Evolutionary conservation across 1,140 invertebrate genomes (phyloP), one percentile per base, ranked within the genome.

Genomic region (Neotoxoptera formosana): DNA sequence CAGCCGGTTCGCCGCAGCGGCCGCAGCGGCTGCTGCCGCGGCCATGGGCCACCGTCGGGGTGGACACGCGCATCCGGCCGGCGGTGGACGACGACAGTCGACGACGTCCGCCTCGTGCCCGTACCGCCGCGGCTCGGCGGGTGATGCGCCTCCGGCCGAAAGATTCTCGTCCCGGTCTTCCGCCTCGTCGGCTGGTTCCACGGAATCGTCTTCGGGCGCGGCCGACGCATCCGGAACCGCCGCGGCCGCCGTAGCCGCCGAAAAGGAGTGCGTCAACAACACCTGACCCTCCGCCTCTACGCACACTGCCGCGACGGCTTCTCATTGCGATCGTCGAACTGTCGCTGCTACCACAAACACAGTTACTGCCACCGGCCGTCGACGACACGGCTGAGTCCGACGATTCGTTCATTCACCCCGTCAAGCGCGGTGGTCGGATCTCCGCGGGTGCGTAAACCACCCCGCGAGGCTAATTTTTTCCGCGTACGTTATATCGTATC

Each of bases 1-100:
- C 36, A 94, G 76, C 14, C 51, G 95, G 93, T 67, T 95, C 93
- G 84, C 0, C 20, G 53, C 84, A 25, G 48, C 90, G 30, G 48
- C 90, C 23, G 81, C 47, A 53, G 83, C 81, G 6, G 41, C 94
- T 41, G 60, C 56, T 21, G 88, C 48, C 86, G 90, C n/a, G 25
- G 76, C 47, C 89, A 81, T 53, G 67, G 83, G 47, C 30, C 51
- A 87, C 7, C 83, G 76, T 17, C 47, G 84, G n/a, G 17, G 25
- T 45, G 47, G 36, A n/a, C 25, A 11, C 93, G 81, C 14, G 20
- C 81, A 51, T n/a, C 8, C 48, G 86, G 14, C 86, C 45, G 60
- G 60, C 90, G 25, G 60, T 84, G 25, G 48, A 53, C 76, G 81
- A 23, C 93, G 90, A n/a, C 56, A 34, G 89, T 51, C 91, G 76